phyloP scores from a whole-genome alignment of 2,113 vertebrate genomes.

The Onychostoma macrolepis region DNA sequence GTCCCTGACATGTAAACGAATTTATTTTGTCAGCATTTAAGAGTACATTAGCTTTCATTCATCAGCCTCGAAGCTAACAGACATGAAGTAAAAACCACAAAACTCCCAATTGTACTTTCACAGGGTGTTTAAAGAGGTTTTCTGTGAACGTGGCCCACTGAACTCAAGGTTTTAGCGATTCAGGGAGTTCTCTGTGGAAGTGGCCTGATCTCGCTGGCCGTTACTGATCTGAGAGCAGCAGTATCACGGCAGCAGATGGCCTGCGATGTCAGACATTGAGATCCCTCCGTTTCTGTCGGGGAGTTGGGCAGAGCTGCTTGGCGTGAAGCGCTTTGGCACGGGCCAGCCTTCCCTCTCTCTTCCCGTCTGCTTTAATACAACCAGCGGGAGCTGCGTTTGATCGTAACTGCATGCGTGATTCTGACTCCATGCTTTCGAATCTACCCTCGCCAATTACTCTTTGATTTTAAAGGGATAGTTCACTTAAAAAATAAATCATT shows the following conservation, averaged over 20 bases:
- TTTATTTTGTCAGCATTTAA: not conserved
- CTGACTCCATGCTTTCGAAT: constrained; percentile 66
- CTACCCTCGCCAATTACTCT: constrained; percentile 62
- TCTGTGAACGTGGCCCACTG: not conserved
- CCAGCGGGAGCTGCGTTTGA: constrained; percentile 73
- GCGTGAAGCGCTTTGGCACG: constrained; percentile 68
- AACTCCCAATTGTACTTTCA: not conserved
- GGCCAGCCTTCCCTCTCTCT: constrained; percentile 66
- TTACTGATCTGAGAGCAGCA: constrained; percentile 13
- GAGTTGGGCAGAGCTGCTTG: constrained; percentile 39
- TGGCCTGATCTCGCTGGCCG: not conserved
- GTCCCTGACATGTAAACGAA: not conserved
- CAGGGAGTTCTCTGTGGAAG: constrained; percentile 12
- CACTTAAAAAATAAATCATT: not conserved
- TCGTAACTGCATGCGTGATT: constrained; percentile 75
- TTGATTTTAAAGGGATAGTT: constrained; percentile 47
- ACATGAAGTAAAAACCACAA: not conserved
- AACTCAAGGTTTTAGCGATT: constrained; percentile 7
- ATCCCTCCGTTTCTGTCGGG: constrained; percentile 16
- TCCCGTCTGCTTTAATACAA: constrained; percentile 70
- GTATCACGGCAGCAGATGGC: constrained; percentile 2
- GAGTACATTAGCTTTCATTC: not conserved
- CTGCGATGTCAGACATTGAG: constrained; percentile 17
- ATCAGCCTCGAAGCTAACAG: not conserved
- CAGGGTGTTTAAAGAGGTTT: not conserved